A percentile compares a stretch with the other conserved stretches of the same genome.
Evolutionary conservation across 37 sponge, comb jelly and placozoan species (phyloP).

Genomic region (Diacarnus erythraeanus): DNA sequence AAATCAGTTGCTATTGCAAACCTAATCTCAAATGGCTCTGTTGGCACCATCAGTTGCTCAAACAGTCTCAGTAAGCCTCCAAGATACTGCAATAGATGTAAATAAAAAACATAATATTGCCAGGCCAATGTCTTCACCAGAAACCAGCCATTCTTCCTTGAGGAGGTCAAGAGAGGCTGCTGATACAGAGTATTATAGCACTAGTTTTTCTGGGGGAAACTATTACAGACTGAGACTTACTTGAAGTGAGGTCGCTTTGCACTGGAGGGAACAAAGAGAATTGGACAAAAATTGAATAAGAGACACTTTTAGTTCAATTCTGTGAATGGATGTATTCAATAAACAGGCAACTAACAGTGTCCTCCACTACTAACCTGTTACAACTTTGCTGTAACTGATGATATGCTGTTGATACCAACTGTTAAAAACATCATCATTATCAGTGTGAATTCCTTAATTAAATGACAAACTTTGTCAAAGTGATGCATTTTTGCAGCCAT

Average conservation of each 20-base stretch:
- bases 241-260: background rate
- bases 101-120: no score
- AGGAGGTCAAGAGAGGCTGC: no score
- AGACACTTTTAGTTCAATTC: slow-evolving; percentile 6
- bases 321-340: no score
- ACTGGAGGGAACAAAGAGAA: background rate
- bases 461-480: background rate
- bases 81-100: slow-evolving; percentile 3
- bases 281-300: slow-evolving; percentile 1
- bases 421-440: background rate
- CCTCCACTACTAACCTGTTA: background rate
- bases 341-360: no score
- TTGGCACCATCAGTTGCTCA: slow-evolving; percentile 4
- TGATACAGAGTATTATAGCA: background rate
- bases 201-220: background rate
- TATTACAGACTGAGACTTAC: no score
- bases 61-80: background rate
- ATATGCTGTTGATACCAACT: slow-evolving; percentile 7
- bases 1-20: slow-evolving; percentile 12
- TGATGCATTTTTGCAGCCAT: background rate
- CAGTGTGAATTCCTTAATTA: background rate
- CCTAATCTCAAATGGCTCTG: slow-evolving; percentile 17
- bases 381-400: background rate
- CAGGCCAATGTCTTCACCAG: no score
- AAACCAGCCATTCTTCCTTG: no score